phyloP scores from a whole-genome alignment of 2,113 vertebrate species.

The Crotalus tigris region DNA sequence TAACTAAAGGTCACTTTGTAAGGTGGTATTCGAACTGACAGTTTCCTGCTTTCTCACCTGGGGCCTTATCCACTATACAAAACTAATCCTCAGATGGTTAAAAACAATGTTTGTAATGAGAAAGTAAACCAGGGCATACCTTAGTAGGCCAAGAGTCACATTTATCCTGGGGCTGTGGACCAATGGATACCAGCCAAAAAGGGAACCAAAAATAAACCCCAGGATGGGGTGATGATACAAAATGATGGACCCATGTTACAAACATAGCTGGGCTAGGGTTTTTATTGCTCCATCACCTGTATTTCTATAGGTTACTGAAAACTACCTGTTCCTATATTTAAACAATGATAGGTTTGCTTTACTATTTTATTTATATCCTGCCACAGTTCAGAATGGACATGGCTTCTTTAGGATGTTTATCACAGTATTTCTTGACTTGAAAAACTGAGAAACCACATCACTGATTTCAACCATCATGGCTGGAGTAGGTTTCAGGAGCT shows the following conservation, averaged over 20 bases:
- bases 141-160: not conserved
- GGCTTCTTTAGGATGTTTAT: not conserved
- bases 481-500: not conserved
- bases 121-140: constrained; percentile 5
- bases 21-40: not conserved
- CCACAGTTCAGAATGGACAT: not conserved
- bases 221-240: not conserved
- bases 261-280: not conserved
- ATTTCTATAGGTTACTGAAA: not conserved
- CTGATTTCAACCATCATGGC: not conserved
- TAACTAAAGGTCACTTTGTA: not conserved
- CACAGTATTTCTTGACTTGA: not conserved
- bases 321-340: not conserved
- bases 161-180: not conserved
- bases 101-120: constrained; percentile 47
- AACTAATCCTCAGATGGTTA: constrained; percentile 24
- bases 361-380: not conserved
- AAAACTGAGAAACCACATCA: not conserved
- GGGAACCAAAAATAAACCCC: not conserved
- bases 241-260: not conserved
- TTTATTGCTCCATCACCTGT: not conserved
- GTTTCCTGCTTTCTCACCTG: not conserved
- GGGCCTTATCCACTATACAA: not conserved
- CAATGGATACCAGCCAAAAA: not conserved
- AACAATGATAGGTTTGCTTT: not conserved